Evolutionary conservation across 2,888 invertebrate species (phyloP).

Genomic region (Pteria penguin): DNA sequence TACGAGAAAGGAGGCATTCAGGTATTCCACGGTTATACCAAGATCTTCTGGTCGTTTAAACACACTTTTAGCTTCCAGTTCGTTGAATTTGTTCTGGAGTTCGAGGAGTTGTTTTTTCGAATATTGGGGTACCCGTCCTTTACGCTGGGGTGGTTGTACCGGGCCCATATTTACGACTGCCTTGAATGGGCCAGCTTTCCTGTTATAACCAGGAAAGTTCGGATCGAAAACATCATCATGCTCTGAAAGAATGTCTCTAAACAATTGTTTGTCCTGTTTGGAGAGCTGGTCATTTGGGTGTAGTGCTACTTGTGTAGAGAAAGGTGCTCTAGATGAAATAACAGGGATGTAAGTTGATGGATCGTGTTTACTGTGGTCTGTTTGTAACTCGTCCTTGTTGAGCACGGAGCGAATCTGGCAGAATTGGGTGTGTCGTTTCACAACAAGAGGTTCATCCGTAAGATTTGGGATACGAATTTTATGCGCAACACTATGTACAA

Average conservation of each 20-base stretch:
- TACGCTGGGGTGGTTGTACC: constrained; percentile 50
- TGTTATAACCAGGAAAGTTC: constrained; percentile 45
- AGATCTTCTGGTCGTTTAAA: no score
- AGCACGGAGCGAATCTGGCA: constrained; percentile 21
- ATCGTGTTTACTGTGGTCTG: no score
- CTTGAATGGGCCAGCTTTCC: constrained; percentile 48
- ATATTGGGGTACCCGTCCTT: constrained; percentile 52
- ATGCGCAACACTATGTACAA: no score
- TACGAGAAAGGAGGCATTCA: constrained; percentile 61
- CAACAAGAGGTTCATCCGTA: constrained; percentile 19
- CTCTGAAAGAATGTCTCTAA: not conserved
- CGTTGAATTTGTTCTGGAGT: constrained; percentile 53
- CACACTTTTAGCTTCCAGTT: constrained; percentile 53
- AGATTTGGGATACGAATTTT: constrained; percentile 40
- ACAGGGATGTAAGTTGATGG: no score
- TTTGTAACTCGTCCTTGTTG: no score
- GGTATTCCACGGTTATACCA: constrained; percentile 52
- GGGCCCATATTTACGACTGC: constrained; percentile 56
- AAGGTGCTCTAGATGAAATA: no score
- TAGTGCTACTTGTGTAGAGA: no score
- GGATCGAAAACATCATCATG: not conserved
- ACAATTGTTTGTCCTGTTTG: no score
- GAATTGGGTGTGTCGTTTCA: constrained; percentile 36
- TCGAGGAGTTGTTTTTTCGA: constrained; percentile 38
- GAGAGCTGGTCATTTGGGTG: no score